Evolutionary conservation across 2,797 vertebrate genomes (phyloP).

Genomic region (Balearica regulorum): DNA sequence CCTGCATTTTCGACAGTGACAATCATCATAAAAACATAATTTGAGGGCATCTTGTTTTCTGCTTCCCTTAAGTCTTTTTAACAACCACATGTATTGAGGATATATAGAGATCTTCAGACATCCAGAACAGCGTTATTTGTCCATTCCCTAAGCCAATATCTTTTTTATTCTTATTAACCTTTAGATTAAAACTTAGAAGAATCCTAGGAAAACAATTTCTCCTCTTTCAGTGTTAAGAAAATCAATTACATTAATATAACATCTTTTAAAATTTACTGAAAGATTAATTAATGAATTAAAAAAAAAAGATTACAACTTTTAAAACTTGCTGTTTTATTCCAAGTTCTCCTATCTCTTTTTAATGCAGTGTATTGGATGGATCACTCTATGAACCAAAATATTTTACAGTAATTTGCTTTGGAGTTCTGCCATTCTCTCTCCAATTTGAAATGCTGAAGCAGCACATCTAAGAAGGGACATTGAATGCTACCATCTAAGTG

Average conservation of each 20-base stretch:
- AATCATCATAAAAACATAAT: background rate
- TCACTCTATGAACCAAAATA: background rate
- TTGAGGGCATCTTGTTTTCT: background rate
- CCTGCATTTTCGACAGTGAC: background rate
- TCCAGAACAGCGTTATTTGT: background rate
- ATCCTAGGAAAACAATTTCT: slow-evolving; percentile 17
- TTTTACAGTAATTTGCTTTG: background rate
- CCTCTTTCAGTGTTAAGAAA: slow-evolving; percentile 12
- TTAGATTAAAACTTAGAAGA: slow-evolving; percentile 35
- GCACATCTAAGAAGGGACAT: background rate
- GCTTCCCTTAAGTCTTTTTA: background rate
- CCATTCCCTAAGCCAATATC: background rate
- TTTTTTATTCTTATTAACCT: slow-evolving; percentile 20
- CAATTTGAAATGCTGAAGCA: background rate
- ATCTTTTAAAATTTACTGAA: slow-evolving; percentile 57
- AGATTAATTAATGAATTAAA: slow-evolving; percentile 36
- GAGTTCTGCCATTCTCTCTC: background rate
- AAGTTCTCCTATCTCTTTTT: background rate
- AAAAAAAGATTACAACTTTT: background rate
- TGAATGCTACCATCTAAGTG: background rate
- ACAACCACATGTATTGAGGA: background rate
- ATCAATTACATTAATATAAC: slow-evolving; percentile 47
- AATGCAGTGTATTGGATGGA: background rate
- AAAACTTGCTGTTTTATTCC: background rate
- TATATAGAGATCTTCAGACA: background rate